These are phyloP conservation scores for Sebastes steindachneri DNA, from an alignment of 2,797 vertebrate species.

Conservation along the genomic window DNA sequence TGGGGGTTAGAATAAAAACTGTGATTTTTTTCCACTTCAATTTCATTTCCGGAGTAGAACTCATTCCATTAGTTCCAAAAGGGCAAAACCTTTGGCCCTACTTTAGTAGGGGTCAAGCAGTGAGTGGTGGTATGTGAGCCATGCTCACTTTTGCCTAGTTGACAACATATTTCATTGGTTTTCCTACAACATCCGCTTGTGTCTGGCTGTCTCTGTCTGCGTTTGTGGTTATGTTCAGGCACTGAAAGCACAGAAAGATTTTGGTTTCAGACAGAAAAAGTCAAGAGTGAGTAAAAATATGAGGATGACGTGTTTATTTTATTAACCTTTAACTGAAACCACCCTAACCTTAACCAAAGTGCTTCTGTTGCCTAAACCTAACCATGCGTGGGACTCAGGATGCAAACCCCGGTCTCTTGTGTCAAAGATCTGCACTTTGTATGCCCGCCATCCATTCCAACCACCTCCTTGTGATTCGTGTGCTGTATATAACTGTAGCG, in stretches of 20 bases:
- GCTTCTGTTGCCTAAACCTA: background rate
- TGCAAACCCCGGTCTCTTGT: background rate
- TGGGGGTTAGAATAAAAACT: too few relatives aligned
- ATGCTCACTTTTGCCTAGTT: too few relatives aligned
- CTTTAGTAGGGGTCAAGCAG: too few relatives aligned
- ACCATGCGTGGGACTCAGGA: background rate
- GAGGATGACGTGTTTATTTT: background rate
- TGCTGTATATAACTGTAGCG: background rate
- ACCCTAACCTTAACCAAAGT: background rate
- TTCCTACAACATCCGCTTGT: background rate
- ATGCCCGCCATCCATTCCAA: background rate
- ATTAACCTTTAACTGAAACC: background rate
- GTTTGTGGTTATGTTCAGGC: background rate
- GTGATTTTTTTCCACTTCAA: too few relatives aligned
- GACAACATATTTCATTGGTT: background rate
- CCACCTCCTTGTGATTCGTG: background rate
- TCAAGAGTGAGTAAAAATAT: background rate
- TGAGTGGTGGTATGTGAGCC: too few relatives aligned
- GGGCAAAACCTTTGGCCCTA: too few relatives aligned
- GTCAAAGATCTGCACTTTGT: background rate
- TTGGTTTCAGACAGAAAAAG: background rate
- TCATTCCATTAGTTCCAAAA: too few relatives aligned
- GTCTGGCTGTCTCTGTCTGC: rapidly evolving
- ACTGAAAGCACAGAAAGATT: background rate
- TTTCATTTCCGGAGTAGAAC: too few relatives aligned